Base-by-base conservation (phyloP, 2,113 vertebrate species). In the Dinomys branickii region DNA sequence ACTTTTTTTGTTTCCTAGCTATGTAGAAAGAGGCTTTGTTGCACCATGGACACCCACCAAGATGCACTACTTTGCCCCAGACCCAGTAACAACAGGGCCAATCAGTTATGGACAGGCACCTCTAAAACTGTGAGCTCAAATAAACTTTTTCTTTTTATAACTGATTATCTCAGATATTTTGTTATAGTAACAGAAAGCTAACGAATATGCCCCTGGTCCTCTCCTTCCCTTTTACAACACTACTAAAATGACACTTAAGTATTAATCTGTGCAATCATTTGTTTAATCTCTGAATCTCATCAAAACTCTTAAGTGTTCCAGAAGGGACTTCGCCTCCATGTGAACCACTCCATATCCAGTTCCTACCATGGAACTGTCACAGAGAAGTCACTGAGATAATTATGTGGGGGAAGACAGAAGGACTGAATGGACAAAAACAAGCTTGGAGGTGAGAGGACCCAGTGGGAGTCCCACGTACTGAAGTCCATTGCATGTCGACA, bases 401-500 rank as follows among this genome's bases (percentile, higher is more conserved):
- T 5, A 54, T 89, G 44, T n/a, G 16, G 47, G 84, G 13, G 8
- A 52, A 73, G 75, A 24, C 26, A 44, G 52, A 52, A 78, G 85
- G 33, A 44, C 20, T 38, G 20, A 63, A 38, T 2, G 8, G 52
- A 16, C 1, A 17, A 58, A 71, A 84, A 33, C 54, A 63, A 94
- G 83, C 35, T 26, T 28, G 7, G 5, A 82, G 30, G 54, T 41
- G 11, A 19, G 38, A 81, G 19, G 80, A 41, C 41, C n/a, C 52
- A 89, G 0, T 3, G 90, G 47, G 85, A 95, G 0, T 0, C 26
- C 41, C 88, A 99, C 99, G 98, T 99, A 99, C 99, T 99, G 99
- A 98, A 99, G 99, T 95, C 99, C 99, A 69, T 99, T 99, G 98
- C 99, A 99, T 78, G 99, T 99, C 28, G 99, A 99, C 98, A 99